phyloP scores from a whole-genome alignment of 2,888 invertebrate species.

The Acronicta alni region DNA sequence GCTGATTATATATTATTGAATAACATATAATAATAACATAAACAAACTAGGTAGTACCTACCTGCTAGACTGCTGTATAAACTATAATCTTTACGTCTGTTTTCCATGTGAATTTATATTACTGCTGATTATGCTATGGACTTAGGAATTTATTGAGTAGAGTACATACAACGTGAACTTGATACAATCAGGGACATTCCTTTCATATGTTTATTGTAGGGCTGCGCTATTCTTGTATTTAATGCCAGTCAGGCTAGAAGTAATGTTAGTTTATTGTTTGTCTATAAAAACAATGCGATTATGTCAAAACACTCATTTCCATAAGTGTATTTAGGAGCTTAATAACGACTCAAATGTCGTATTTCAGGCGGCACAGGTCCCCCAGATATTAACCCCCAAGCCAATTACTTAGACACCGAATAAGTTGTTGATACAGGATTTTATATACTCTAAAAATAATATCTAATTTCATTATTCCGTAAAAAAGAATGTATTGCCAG shows the following conservation, averaged over 20 bases:
- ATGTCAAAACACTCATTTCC: slow-evolving; percentile 26
- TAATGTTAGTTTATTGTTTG: slow-evolving; percentile 20
- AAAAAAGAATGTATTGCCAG: no score
- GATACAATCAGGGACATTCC: slow-evolving; percentile 54
- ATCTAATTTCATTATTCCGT: no score
- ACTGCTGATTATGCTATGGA: slow-evolving; percentile 49
- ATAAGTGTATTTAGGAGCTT: no score
- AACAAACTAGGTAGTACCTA: slow-evolving; percentile 2
- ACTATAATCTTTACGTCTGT: slow-evolving; percentile 55
- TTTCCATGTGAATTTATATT: slow-evolving; percentile 58
- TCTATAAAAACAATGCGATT: slow-evolving; percentile 25
- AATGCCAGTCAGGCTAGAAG: slow-evolving; percentile 5
- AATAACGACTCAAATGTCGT: no score
- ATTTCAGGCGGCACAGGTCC: no score
- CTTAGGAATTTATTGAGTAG: slow-evolving; percentile 49
- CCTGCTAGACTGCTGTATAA: slow-evolving; percentile 51
- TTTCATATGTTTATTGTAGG: slow-evolving; percentile 44
- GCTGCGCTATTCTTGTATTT: slow-evolving; percentile 21
- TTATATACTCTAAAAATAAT: no score
- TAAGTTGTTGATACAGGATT: no score
- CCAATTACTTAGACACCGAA: no score
- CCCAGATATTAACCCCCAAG: no score
- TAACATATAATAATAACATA: slow-evolving; percentile 15
- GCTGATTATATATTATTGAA: slow-evolving; percentile 27
- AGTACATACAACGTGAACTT: slow-evolving; percentile 38